Percentiles rank a stretch among this genome's conserved stretches.
Evolutionary conservation across 2,113 vertebrate species (phyloP).

Genomic region (Larimichthys crocea): DNA sequence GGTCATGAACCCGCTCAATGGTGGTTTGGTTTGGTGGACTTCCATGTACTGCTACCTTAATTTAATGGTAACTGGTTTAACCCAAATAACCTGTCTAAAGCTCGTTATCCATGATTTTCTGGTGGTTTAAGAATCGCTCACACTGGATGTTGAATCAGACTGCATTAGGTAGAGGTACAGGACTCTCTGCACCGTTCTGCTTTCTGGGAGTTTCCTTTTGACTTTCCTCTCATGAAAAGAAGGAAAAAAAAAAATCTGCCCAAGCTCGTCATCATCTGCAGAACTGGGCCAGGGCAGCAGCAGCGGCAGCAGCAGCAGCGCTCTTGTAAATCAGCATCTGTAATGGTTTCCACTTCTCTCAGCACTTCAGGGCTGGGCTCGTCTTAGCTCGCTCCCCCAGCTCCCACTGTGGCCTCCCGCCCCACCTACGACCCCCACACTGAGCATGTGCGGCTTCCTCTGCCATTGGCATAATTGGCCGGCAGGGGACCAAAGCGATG

Average conservation of each 20-base stretch:
- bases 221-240: slow-evolving; percentile 47
- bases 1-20: not conserved
- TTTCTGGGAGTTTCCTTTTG: slow-evolving; percentile 36
- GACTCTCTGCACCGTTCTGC: not conserved
- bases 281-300: slow-evolving; percentile 42
- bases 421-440: slow-evolving; percentile 33
- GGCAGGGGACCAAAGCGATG: slow-evolving; percentile 51
- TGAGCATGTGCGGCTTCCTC: slow-evolving; percentile 57
- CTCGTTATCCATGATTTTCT: not conserved
- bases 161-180: not conserved
- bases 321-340: slow-evolving; percentile 77
- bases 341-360: slow-evolving; percentile 81
- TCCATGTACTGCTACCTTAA: too few species aligned
- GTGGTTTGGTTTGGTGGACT: too few species aligned
- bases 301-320: slow-evolving; percentile 42
- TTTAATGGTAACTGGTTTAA: too few species aligned
- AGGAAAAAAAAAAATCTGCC: slow-evolving; percentile 32
- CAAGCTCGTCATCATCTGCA: slow-evolving; percentile 28
- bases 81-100: not conserved
- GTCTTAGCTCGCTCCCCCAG: slow-evolving; percentile 30
- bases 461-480: slow-evolving; percentile 49
- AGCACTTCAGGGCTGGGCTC: slow-evolving; percentile 57
- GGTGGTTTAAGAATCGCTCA: not conserved
- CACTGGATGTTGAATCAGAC: not conserved
- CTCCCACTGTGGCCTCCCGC: slow-evolving; percentile 35